Evolutionary conservation across 64 coral and sea anemone genomes (phyloP).

Genomic region (Dendronephthya gigantea): DNA sequence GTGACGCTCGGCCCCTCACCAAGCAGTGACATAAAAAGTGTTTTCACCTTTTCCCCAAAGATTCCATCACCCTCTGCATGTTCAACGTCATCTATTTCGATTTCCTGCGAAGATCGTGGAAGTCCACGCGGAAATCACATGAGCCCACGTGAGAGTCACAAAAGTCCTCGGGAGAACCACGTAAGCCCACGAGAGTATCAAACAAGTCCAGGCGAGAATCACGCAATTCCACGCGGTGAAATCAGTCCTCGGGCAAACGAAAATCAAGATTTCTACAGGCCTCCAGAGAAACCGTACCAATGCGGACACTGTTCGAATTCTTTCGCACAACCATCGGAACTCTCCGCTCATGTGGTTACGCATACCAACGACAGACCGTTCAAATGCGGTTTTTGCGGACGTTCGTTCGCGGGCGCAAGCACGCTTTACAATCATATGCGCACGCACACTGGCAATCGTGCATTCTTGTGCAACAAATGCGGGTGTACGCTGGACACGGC

Average conservation of each 20-base stretch:
- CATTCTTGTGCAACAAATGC: conserved; percentile 58
- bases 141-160: neutral
- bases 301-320: conserved; percentile 59
- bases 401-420: conserved; percentile 55
- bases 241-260: neutral
- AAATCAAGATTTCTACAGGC: conserved; percentile 20
- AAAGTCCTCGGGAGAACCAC: neutral
- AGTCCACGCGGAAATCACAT: neutral
- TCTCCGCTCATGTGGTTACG: conserved; percentile 51
- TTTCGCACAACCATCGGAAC: conserved; percentile 46
- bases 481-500: conserved; percentile 40
- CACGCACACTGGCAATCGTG: conserved; percentile 51
- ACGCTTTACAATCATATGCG: conserved; percentile 67
- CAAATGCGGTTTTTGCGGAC: conserved; percentile 63
- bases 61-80: neutral
- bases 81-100: neutral
- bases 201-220: neutral
- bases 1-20: neutral
- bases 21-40: neutral
- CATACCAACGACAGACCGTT: conserved; percentile 69
- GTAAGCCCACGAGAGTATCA: neutral
- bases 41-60: neutral
- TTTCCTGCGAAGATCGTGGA: neutral
- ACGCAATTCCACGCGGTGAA: neutral
- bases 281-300: conserved; percentile 41